phyloP scores from a whole-genome alignment of 30 jellyfish, hydroid and myxozoan genomes.

The Aurelia sp. region DNA sequence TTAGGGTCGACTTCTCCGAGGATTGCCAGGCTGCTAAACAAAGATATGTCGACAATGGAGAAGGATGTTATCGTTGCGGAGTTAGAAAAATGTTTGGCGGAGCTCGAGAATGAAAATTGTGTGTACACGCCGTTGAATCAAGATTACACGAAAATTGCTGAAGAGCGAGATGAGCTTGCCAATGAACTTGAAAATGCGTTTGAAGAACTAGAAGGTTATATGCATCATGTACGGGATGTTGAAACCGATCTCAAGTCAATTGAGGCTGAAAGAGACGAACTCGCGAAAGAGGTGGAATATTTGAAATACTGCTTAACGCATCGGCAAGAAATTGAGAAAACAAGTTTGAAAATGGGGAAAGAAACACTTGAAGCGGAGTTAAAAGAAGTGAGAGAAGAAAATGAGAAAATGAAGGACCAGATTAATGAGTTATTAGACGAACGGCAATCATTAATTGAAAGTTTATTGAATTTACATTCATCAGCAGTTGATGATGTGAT shows the following conservation, averaged over 20 bases:
- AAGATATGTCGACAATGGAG: constrained; percentile 63
- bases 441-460: constrained; percentile 84
- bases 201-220: constrained; percentile 86
- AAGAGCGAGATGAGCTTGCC: constrained; percentile 87
- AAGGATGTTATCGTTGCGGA: constrained; percentile 76
- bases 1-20: constrained; percentile 65
- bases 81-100: constrained; percentile 90
- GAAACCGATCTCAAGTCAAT: constrained; percentile 74
- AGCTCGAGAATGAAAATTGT: constrained; percentile 77
- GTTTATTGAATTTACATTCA: constrained; percentile 86
- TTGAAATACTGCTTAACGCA: constrained; percentile 81
- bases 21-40: constrained; percentile 62
- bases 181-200: constrained; percentile 88
- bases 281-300: constrained; percentile 74
- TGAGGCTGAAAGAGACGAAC: constrained; percentile 86
- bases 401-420: constrained; percentile 66
- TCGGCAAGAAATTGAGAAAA: constrained; percentile 85
- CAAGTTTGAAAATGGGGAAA: constrained; percentile 62
- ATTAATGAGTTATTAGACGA: constrained; percentile 76
- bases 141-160: constrained; percentile 78
- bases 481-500: constrained; percentile 92
- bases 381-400: constrained; percentile 68
- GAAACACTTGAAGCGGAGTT: constrained; percentile 62
- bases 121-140: constrained; percentile 69
- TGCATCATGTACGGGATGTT: constrained; percentile 78